These are phyloP conservation scores for Elachura formosa DNA, from an alignment of 2,113 vertebrate species.

Conservation along the genomic window DNA sequence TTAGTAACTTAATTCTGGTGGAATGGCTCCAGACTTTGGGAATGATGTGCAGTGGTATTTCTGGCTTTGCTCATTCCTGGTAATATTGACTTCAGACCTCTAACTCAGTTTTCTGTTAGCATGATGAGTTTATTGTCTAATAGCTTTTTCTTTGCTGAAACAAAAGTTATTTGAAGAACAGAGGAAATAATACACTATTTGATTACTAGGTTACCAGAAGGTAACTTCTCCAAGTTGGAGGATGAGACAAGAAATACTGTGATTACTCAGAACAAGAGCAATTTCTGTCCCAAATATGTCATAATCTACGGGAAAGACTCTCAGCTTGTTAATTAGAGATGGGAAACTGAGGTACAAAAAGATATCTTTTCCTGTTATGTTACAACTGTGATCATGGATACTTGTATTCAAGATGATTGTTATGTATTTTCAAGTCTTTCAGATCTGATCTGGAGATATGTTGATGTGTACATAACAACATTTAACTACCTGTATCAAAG, in stretches of 20 bases:
- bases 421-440: background rate
- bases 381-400: background rate
- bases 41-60: background rate
- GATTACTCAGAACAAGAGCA: background rate
- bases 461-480: background rate
- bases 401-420: background rate
- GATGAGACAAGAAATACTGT: background rate
- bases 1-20: background rate
- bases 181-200: background rate
- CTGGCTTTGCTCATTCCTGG: background rate
- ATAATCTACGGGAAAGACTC: background rate
- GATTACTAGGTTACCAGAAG: no score
- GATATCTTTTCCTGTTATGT: background rate
- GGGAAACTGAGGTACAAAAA: background rate
- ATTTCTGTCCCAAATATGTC: background rate
- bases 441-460: background rate
- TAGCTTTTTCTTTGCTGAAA: background rate
- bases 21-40: background rate
- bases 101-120: background rate
- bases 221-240: no score
- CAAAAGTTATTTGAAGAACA: background rate
- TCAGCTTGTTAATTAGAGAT: background rate
- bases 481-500: background rate
- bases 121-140: background rate
- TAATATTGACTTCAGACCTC: background rate